Base-by-base conservation (phyloP, 2,113 vertebrate species). In the Scopus umbretta region DNA sequence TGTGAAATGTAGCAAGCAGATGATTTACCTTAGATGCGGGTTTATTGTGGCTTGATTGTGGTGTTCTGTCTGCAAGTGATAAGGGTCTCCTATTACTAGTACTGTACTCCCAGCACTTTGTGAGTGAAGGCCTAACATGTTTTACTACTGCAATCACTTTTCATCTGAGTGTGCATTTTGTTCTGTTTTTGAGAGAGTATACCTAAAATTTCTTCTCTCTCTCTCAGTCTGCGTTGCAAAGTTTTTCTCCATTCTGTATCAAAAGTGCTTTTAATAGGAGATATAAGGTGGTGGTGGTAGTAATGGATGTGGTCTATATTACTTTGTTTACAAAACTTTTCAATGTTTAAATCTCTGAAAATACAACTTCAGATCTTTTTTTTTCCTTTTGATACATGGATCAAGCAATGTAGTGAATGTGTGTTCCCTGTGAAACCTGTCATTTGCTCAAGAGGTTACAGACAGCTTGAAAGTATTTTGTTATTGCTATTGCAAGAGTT, bases 381-480 rank as follows among this genome's bases (percentile, higher is more conserved):
- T 88, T 92, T 67, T 34, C 13, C 38, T 65, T 94, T 88, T 93
- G 40, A 58, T 79, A 80, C 65, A 21, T 20, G 56, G 75, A 92
- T 95, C 59, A 79, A 94, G 80, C 58, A 26, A 38, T 14, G n/a
- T 53, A 85, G 58, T 47, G 65, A 73, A 50, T 49, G 66, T 71
- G 36, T 21, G 9, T 40, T 89, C 58, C 79, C n/a, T 45, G 72
- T 97, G 93, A 97, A 83, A 90, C 63, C 55, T 76, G 76, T 96
- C 89, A 93, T 85, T 93, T 94, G 43, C 68, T 95, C 81, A 25
- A 22, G 84, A 91, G 94, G 72, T 90, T 38, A 16, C 7, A 81
- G 94, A 66, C 92, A 97, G 90, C 83, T 90, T 65, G 13, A 12
- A 92, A 88, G 29, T 86, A 34, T 95, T 91, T 92, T 76, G 20